Evolutionary conservation across 2,888 invertebrate species (phyloP), one percentile per base, ranked within the genome.

Genomic region (Teinopalpus imperialis): DNA sequence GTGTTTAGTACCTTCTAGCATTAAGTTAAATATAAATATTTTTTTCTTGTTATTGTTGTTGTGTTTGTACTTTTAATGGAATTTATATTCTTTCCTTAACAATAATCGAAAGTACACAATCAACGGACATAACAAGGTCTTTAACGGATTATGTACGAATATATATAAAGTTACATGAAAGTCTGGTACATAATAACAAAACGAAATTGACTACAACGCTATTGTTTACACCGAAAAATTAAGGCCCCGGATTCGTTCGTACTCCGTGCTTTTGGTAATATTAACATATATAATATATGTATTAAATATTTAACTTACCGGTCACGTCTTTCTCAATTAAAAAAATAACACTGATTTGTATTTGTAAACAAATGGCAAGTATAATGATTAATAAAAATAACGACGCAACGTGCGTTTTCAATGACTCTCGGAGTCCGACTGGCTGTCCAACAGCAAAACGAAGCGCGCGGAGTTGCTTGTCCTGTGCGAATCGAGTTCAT

Each of bases 281-380:
- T n/a, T n/a, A n/a, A n/a, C n/a, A n/a, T n/a, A n/a, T n/a, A n/a
- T n/a, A n/a, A n/a, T 9, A 23, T 9, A 14, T 9, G 13, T 5
- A 18, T 6, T 27, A 8, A 55, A 66, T 61, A 68, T 66, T 69
- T 60, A 64, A 70, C 86, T 81, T 65, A 85, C 86, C 79, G 73
- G 69, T 72, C 73, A 73, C 69, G 68, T 59, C 67, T 76, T 76
- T 76, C 70, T 71, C 69, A 53, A 54, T 59, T 62, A 64, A 57
- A 59, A 61, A 66, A 63, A 63, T 60, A 42, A 52, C 79, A 78
- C 76, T 68, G 64, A 55, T 64, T 72, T 70, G 56, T 75, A 75
- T 78, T 79, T 79, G 77, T 83, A 81, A 85, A 85, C 85, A 82
- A 78, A 60, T 58, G 48, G 51, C 21, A 48, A 43, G 36, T 46